Evolutionary conservation across 2,113 vertebrate species (phyloP), one percentile per base, ranked within the genome.

Genomic region (Gymnobelideus leadbeateri): DNA sequence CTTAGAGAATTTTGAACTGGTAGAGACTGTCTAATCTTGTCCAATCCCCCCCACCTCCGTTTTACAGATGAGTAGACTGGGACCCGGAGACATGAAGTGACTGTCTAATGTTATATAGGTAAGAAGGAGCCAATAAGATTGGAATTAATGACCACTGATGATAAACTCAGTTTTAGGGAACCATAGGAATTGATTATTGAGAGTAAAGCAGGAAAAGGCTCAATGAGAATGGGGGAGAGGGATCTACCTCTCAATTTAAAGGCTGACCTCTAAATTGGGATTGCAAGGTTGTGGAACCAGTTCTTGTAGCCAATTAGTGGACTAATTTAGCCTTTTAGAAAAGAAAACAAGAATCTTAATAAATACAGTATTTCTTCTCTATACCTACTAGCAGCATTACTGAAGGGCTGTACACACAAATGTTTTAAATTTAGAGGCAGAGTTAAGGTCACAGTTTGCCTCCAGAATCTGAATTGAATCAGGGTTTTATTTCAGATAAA

Each of bases 401-500:
- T 89, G 4, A 54, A 95, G 92, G 95, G 92, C 55, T 96, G 95
- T 50, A 31, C 57, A 93, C 97, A 97, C 98, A 98, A 98, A 95
- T 98, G 98, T 97, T 98, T 98, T 98, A 91, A 95, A 98, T 98
- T 98, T 98, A 96, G 97, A 98, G 96, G 96, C 97, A 95, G 97
- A 96, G 95, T 93, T 97, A 57, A 98, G 97, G 98, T 98, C 97
- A 96, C 94, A 98, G 95, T 98, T 98, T 97, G 96, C 97, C 97
- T 98, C 94, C 95, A 98, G 96, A 98, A 98, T 98, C 98, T 98
- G 98, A 98, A 98, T 97, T 98, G 97, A 98, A 98, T 98, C 96
- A 97, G 98, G 98, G 97, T 98, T 98, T 98, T 98, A 98, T 98
- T 98, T 98, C 98, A 97, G 98, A 98, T 98, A 97, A 98, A 98